These are phyloP conservation scores for Aporophyla nigra DNA, from an alignment of 2,888 invertebrate species.

Conservation along the genomic window DNA sequence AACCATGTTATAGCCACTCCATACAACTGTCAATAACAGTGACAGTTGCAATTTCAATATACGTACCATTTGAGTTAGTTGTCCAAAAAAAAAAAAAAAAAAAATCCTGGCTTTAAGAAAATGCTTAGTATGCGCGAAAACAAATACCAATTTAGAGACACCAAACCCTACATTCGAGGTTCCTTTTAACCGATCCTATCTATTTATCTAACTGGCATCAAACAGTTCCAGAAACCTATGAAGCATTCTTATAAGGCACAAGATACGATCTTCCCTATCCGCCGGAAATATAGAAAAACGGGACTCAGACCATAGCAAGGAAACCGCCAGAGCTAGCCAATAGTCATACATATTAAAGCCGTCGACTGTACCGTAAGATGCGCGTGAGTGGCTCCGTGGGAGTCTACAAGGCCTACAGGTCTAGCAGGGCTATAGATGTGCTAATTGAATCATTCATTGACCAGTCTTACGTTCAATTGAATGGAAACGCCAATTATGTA, in stretches of 20 bases:
- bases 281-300: conserved; percentile 49
- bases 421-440: conserved; percentile 62
- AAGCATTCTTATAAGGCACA: not conserved
- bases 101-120: not conserved
- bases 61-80: not conserved
- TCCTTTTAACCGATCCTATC: not conserved
- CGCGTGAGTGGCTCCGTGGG: conserved; percentile 64
- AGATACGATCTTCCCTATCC: conserved; percentile 13
- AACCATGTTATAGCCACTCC: not conserved
- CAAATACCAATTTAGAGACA: not conserved
- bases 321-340: not conserved
- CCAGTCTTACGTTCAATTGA: conserved; percentile 58
- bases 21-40: not conserved
- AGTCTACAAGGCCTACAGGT: conserved; percentile 53
- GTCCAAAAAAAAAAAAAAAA: not conserved
- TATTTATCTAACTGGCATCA: not conserved
- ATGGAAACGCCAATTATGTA: conserved; percentile 38
- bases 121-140: not conserved
- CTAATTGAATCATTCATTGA: conserved; percentile 74
- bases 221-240: conserved; percentile 5
- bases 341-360: conserved; percentile 53
- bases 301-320: conserved; percentile 9
- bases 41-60: not conserved
- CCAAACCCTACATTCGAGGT: not conserved
- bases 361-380: conserved; percentile 58